Percentiles rank a stretch among this genome's conserved stretches.
Conservation (phyloP, 2,888 invertebrate species). For the Emmelina monodactyla region DNA sequence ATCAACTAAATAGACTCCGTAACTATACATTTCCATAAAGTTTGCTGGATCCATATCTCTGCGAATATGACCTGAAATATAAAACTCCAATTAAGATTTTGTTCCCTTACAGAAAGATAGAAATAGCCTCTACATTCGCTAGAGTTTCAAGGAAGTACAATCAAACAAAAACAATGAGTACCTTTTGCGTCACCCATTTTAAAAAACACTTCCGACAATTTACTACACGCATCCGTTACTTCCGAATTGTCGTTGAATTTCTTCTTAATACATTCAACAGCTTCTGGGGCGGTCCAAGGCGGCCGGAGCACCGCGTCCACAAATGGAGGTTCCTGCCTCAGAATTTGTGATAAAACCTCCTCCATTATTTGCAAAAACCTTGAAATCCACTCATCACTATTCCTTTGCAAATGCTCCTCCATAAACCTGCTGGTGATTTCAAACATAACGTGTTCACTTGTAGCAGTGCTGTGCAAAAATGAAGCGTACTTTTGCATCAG, state of each 20-base stretch:
- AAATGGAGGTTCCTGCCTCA: constrained; percentile 26
- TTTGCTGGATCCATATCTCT: constrained; percentile 48
- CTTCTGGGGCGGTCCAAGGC: constrained; percentile 43
- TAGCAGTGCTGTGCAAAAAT: no score
- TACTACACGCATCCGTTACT: constrained; percentile 29
- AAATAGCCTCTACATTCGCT: neutral
- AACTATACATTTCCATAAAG: constrained; percentile 60
- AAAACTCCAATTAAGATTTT: constrained; percentile 23
- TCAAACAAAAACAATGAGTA: constrained; percentile 15
- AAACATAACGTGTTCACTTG: constrained; percentile 26
- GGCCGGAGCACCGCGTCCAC: constrained; percentile 25
- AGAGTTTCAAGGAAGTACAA: no score
- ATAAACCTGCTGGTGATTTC: constrained; percentile 28
- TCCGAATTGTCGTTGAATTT: constrained; percentile 24
- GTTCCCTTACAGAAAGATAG: no score
- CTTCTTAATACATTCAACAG: constrained; percentile 32
- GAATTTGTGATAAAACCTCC: constrained; percentile 34
- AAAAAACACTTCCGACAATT: constrained; percentile 27
- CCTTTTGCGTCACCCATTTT: constrained; percentile 31
- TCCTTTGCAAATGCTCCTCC: constrained; percentile 30
- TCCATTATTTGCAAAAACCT: constrained; percentile 52
- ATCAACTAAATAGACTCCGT: constrained; percentile 54
- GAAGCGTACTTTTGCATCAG: no score
- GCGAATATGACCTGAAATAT: constrained; percentile 51
- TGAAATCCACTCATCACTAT: constrained; percentile 44